These are phyloP conservation scores for Acanthopagrus latus DNA, from an alignment of 2,797 vertebrate species.

Conservation along the genomic window DNA sequence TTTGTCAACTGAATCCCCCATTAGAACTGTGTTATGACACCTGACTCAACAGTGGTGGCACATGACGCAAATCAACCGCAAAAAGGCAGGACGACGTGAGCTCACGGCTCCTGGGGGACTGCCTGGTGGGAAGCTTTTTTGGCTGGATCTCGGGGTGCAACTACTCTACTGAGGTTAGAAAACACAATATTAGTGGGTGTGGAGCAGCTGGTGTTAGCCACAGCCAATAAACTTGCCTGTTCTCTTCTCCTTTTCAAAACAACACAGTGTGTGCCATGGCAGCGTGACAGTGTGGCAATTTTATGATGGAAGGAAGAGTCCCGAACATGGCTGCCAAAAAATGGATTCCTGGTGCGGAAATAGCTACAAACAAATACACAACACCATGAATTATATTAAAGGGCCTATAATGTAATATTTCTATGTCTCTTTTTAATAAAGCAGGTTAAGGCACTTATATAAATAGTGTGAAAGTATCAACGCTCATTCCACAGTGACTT, in stretches of 20 bases:
- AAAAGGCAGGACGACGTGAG: not conserved
- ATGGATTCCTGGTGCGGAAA: slow-evolving; percentile 1
- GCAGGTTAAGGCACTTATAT: no score
- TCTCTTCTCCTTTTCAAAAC: slow-evolving; percentile 18
- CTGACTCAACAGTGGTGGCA: slow-evolving; percentile 6
- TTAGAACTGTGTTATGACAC: not conserved
- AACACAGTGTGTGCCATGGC: slow-evolving; percentile 18
- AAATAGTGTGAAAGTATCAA: no score
- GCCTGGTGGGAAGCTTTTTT: not conserved
- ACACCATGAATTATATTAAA: slow-evolving; percentile 5
- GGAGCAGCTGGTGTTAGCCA: slow-evolving; percentile 26
- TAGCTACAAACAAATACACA: not conserved
- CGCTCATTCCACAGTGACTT: no score
- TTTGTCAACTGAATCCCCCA: not conserved
- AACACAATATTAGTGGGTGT: slow-evolving; percentile 13
- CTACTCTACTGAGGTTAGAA: slow-evolving; percentile 6
- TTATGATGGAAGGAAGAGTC: slow-evolving; percentile 6
- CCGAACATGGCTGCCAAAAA: slow-evolving; percentile 21
- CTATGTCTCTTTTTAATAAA: no score
- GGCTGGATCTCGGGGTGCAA: not conserved
- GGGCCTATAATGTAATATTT: no score
- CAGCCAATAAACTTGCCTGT: slow-evolving; percentile 30
- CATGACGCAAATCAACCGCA: not conserved
- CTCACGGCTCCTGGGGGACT: not conserved
- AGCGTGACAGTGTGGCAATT: slow-evolving; percentile 15